Base-by-base conservation (phyloP, 2,797 vertebrate genomes). In the Sebastes matsubarae region DNA sequence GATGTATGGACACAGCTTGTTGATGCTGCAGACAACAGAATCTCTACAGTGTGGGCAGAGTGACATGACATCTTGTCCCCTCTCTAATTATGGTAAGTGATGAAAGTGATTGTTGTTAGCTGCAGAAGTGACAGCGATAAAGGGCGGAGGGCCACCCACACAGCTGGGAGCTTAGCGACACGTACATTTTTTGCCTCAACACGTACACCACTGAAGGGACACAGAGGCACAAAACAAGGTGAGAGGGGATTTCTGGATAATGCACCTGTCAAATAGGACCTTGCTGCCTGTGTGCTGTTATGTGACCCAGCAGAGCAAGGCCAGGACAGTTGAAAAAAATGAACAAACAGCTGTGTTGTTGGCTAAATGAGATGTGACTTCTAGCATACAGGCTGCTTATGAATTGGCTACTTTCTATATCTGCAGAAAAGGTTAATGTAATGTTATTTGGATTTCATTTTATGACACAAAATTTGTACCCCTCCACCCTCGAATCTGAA, bases 71-170 rank as follows among this genome's bases (percentile, higher is more conserved):
- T 75, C 71, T 61, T 71, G 68, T 70, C 70, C 79, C 69, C 77
- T 72, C 76, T 80, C 85, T 89, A 86, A 92, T 93, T 91, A 91
- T 74, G 77, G 65, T 74, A 79, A 82, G 84, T 84, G 88, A 86
- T 58, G 29, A 79, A 78, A 84, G 67, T 75, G 81, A 85, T 85
- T 80, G 76, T 75, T 85, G 84, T 84, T 81, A 75, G 68, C 50
- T 72, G 75, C 83, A 80, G 66, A 81, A 82, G 79, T 86, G 83
- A 84, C 69, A 71, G 75, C 46, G 38, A 72, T 85, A 84, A 87
- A 90, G 73, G 84, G 77, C 82, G 27, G 64, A 77, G 85, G 80
- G 76, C 84, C 61, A 24, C 81, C 77, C 68, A 68, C 80, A 63
- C 85, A 88, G 88, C 81, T 88, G 89, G 61, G 61, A 84, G 82